These are phyloP conservation scores for Agapetus fuscipes DNA, from an alignment of 2,888 invertebrate genomes.

Conservation along the genomic window DNA sequence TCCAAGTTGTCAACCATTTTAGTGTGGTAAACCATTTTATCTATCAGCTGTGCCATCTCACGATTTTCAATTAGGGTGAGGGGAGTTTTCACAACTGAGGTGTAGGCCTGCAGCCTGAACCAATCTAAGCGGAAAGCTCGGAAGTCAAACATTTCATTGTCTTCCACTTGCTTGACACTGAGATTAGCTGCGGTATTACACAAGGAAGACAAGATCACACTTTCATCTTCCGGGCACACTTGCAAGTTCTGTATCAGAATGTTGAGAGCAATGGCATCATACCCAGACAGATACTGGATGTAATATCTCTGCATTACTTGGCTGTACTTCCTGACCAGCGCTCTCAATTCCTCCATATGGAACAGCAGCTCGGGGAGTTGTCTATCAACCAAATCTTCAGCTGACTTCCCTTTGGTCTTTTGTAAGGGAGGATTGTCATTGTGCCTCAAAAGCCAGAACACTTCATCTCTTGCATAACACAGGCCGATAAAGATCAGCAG, in stretches of 20 bases:
- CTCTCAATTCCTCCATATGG: conserved; percentile 95
- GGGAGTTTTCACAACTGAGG: conserved; percentile 75
- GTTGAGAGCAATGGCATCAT: conserved; percentile 88
- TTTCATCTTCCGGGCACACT: conserved; percentile 89
- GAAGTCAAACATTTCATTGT: conserved; percentile 93
- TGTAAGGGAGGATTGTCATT: conserved; percentile 89
- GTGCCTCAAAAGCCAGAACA: conserved; percentile 92
- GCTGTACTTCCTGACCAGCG: conserved; percentile 89
- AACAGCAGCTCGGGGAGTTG: conserved; percentile 95
- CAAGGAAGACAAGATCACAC: conserved; percentile 84
- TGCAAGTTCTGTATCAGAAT: conserved; percentile 74
- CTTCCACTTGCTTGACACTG: conserved; percentile 91
- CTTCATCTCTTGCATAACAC: conserved; percentile 93
- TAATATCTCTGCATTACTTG: conserved; percentile 97
- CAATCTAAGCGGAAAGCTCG: conserved; percentile 92
- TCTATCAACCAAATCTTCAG: conserved; percentile 91
- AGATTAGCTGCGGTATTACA: conserved; percentile 80
- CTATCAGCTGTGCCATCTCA: conserved; percentile 83
- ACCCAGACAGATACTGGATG: conserved; percentile 92
- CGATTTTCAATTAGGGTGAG: conserved; percentile 72
- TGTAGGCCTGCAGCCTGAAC: conserved; percentile 92
- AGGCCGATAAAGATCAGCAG: conserved; percentile 93
- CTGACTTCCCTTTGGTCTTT: conserved; percentile 74
- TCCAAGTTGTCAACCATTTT: conserved; percentile 97
- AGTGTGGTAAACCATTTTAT: conserved; percentile 93